Evolutionary conservation across 1,140 invertebrate genomes (phyloP).

Genomic region (Apis laboriosa): DNA sequence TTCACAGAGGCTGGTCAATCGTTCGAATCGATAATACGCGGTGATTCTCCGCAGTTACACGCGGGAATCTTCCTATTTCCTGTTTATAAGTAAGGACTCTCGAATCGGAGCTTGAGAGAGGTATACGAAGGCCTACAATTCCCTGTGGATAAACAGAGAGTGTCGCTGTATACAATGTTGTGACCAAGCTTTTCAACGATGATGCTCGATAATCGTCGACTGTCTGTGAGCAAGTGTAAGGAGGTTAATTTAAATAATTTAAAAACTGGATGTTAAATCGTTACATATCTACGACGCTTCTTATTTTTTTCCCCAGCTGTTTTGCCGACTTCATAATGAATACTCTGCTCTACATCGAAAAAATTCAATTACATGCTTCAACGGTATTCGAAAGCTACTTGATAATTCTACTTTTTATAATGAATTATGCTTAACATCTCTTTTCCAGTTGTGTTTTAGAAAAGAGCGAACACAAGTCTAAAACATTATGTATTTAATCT

Average conservation of each 20-base stretch:
- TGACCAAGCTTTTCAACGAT: constrained; percentile 7
- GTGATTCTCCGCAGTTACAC: constrained; percentile 1
- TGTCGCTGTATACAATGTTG: constrained; percentile 6
- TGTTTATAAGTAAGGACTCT: constrained; percentile 1
- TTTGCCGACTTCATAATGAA: not conserved
- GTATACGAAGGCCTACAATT: not conserved
- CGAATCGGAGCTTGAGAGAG: not conserved
- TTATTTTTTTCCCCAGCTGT: not conserved
- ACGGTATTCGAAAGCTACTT: not conserved
- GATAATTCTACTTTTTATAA: no score
- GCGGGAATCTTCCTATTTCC: constrained; percentile 11
- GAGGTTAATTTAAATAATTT: constrained; percentile 48
- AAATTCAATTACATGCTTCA: not conserved
- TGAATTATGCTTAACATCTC: no score
- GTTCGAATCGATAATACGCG: constrained; percentile 5
- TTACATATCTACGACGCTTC: not conserved
- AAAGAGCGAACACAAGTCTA: not conserved
- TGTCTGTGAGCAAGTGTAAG: constrained; percentile 46
- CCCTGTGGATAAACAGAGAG: not conserved
- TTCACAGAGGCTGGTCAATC: constrained; percentile 3
- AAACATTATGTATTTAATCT: not conserved
- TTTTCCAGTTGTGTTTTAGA: not conserved
- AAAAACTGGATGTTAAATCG: not conserved
- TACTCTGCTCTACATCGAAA: not conserved
- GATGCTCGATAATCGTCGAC: constrained; percentile 57